Evolutionary conservation across 2,797 vertebrate genomes (phyloP).

Genomic region (Onychomys leucogaster): DNA sequence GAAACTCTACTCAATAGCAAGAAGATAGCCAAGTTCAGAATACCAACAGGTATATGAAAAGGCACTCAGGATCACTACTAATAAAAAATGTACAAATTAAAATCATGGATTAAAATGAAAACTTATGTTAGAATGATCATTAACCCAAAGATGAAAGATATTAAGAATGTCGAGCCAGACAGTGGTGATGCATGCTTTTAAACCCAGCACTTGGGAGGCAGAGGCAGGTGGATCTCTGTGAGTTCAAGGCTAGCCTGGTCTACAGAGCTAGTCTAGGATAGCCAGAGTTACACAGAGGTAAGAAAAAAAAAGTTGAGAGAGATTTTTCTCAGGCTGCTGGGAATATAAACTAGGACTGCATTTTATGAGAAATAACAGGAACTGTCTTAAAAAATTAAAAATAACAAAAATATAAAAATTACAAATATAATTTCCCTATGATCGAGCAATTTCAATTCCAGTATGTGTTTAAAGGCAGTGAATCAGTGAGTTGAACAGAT

Average conservation of each 20-base stretch:
- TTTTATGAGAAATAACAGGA: background rate
- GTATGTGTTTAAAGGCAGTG: no score
- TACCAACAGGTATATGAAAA: background rate
- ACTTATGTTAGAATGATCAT: background rate
- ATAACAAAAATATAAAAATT: background rate
- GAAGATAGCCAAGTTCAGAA: background rate
- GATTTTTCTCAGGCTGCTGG: background rate
- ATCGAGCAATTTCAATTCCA: background rate
- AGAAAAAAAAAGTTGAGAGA: background rate
- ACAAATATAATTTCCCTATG: background rate
- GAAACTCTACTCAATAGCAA: background rate
- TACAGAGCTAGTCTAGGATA: background rate
- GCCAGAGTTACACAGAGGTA: background rate
- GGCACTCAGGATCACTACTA: background rate
- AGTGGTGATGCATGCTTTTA: background rate
- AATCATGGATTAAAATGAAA: background rate
- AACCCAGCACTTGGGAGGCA: background rate
- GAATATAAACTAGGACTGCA: background rate
- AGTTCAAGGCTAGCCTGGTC: background rate
- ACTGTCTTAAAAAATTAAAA: background rate
- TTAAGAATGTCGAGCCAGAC: background rate
- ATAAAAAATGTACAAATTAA: background rate
- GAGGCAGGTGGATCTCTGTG: background rate
- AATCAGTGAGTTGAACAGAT: background rate
- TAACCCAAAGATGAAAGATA: background rate